Conservation (phyloP, 2,888 invertebrate genomes). For the Uloborus plumipes region DNA sequence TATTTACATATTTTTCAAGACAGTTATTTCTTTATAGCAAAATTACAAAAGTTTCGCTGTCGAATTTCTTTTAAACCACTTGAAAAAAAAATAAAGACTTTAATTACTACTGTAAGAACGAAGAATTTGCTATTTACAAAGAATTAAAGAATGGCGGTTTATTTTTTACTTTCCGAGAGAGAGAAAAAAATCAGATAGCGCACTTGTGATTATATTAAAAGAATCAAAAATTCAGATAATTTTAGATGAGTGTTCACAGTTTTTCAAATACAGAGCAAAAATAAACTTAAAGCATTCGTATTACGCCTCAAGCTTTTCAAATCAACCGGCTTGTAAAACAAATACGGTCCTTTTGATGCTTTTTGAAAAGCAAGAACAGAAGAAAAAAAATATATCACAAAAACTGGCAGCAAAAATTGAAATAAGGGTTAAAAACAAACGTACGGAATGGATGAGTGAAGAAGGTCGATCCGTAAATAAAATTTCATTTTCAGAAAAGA, state of each 20-base stretch:
- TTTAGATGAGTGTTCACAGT: conserved; percentile 1
- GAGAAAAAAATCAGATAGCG: too few relatives aligned
- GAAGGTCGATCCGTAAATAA: conserved; percentile 32
- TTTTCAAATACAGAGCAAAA: background rate
- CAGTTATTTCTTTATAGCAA: too few relatives aligned
- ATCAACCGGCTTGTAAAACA: conserved; percentile 1
- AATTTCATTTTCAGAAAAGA: conserved; percentile 4
- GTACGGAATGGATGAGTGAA: conserved; percentile 1
- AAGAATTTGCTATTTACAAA: too few relatives aligned
- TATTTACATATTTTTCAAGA: too few relatives aligned
- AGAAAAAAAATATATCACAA: background rate
- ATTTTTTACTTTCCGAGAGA: too few relatives aligned
- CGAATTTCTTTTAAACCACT: too few relatives aligned
- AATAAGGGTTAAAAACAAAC: conserved; percentile 1
- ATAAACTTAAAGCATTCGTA: background rate
- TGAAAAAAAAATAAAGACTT: too few relatives aligned
- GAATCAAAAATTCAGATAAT: too few relatives aligned
- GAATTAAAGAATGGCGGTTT: too few relatives aligned
- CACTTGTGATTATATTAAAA: too few relatives aligned
- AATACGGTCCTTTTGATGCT: background rate
- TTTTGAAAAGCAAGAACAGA: background rate
- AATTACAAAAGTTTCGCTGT: too few relatives aligned
- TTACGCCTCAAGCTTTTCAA: conserved; percentile 1
- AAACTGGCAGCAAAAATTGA: conserved; percentile 5
- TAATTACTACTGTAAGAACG: too few relatives aligned